phyloP scores from a whole-genome alignment of 92 coral and sea anemone species.

The Plumapathes pennacea region DNA sequence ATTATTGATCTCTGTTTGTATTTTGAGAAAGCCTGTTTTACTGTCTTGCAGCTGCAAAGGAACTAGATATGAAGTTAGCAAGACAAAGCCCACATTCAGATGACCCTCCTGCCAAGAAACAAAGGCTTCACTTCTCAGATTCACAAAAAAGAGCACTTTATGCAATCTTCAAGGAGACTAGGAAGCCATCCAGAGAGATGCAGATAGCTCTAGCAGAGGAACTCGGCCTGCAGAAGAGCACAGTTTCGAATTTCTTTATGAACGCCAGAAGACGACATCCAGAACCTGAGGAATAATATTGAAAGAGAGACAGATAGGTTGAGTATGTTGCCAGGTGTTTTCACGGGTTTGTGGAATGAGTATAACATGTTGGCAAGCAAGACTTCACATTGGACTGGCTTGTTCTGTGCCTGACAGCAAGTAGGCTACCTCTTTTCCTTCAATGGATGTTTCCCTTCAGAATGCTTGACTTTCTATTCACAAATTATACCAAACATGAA shows the following conservation, averaged over 20 bases:
- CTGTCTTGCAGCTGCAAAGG: constrained; percentile 64
- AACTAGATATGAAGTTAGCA: constrained; percentile 67
- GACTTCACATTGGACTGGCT: no score
- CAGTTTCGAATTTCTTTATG: constrained; percentile 90
- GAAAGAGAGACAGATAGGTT: no score
- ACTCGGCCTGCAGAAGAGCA: constrained; percentile 69
- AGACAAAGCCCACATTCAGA: constrained; percentile 23
- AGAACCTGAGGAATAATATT: constrained; percentile 26
- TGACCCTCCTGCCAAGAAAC: constrained; percentile 52
- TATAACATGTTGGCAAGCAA: no score
- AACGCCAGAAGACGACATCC: constrained; percentile 86
- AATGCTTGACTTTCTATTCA: no score
- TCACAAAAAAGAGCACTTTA: constrained; percentile 82
- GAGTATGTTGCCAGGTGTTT: no score
- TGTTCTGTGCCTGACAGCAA: no score
- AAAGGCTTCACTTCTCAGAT: constrained; percentile 75
- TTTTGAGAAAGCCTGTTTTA: background rate
- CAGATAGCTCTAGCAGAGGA: constrained; percentile 89
- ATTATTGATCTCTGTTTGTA: background rate
- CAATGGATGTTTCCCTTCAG: no score
- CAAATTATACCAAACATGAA: no score
- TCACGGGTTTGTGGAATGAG: no score
- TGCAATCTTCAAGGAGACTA: constrained; percentile 87
- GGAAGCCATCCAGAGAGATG: constrained; percentile 84
- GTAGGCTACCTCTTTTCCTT: no score